Evolutionary conservation across 1,140 invertebrate species (phyloP).

Genomic region (Drosophila biarmipes): DNA sequence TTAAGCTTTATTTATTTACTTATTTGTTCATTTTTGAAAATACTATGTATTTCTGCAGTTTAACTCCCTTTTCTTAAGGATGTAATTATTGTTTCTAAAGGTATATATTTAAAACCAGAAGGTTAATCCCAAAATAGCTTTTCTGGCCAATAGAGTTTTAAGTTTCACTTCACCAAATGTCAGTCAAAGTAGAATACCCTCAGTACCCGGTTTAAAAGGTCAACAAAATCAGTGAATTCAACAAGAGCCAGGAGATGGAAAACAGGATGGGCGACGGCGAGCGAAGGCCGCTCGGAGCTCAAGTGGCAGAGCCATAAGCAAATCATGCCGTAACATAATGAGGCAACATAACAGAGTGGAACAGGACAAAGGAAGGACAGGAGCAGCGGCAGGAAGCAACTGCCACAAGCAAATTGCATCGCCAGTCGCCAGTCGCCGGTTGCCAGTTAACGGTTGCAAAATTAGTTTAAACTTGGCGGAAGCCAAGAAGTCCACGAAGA

Average conservation of each 20-base stretch:
- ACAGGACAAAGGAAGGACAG: conserved; percentile 16
- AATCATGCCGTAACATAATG: conserved; percentile 75
- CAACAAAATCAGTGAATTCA: conserved; percentile 36
- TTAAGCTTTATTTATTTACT: too few relatives aligned
- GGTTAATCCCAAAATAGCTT: not conserved
- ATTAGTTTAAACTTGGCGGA: conserved; percentile 80
- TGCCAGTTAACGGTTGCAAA: conserved; percentile 76
- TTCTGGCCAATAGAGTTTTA: not conserved
- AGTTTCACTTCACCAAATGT: not conserved
- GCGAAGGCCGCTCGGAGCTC: conserved; percentile 49
- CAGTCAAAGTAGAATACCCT: conserved; percentile 2
- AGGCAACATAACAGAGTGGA: conserved; percentile 46
- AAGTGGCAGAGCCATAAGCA: conserved; percentile 66
- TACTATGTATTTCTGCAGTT: not conserved
- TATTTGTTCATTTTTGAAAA: too few relatives aligned
- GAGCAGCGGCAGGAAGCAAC: conserved; percentile 55
- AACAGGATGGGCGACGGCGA: conserved; percentile 2
- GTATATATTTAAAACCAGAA: not conserved
- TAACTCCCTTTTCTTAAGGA: too few relatives aligned
- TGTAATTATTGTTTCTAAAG: too few relatives aligned
- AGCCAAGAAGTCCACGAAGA: conserved; percentile 38
- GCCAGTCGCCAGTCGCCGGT: conserved; percentile 47
- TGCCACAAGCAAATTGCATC: conserved; percentile 70
- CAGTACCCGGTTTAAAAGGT: not conserved
- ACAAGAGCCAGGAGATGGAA: conserved; percentile 3